Base-by-base conservation (phyloP, 2,888 invertebrate species). In the Agriotes lineatus region DNA sequence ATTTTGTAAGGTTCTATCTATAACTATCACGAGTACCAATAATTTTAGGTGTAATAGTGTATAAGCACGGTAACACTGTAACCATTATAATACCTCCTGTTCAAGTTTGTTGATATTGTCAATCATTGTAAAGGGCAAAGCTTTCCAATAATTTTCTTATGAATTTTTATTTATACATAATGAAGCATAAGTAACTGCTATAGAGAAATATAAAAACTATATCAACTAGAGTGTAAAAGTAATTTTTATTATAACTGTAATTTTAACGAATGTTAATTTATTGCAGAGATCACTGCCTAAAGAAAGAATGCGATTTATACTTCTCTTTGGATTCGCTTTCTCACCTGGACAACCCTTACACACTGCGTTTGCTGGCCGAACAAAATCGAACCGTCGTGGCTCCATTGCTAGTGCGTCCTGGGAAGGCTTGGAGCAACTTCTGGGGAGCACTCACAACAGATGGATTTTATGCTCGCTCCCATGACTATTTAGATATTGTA, bases 371-470 rank as follows among this genome's bases (percentile, higher is more conserved):
- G 62, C 85, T 99, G 25, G 89, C 95, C 1, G 89, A 91, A 77
- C 90, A 91, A 76, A 94, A 85, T 69, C 75, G 93, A 72, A 89
- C 90, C 20, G 88, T 96, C 16, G 86, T 96, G 3, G 95, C 96
- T 0, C 99, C 99, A 0, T 84, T 98, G 83, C 82, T 99, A 66
- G 89, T 90, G 1, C 90, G 97, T 44, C 92, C 93, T 0, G 93
- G 90, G 35, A 94, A 95, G 79, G 90, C 96, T 2, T 99, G 99
- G 98, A 96, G 97, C 71, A 99, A 99, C 83, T 99, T 99, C 85
- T 99, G 99, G 99, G 99, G 98, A 0, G 95, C 96, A 0, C 86
- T 99, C 44, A 94, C 92, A 71, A 87, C 92, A 0, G 92, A 94
- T 63, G 99, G 99, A 0, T 99, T 91, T 85, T 99, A 99, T 84